Conservation (phyloP, 37 sponge, comb jelly and placozoan species). For the Cliona cf. orientalis region DNA sequence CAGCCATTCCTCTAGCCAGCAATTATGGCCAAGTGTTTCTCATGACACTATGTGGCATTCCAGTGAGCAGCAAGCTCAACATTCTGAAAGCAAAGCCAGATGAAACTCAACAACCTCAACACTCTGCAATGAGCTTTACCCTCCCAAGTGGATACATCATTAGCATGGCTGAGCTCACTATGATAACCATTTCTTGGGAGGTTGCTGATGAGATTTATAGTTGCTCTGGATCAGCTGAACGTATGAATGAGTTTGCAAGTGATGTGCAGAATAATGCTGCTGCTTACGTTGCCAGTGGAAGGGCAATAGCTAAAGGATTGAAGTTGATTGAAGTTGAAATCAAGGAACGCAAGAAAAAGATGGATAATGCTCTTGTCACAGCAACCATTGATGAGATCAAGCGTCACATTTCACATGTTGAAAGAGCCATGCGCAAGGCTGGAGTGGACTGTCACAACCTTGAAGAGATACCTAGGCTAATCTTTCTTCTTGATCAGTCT, state of each 20-base stretch:
- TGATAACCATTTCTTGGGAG: slow-evolving; percentile 48
- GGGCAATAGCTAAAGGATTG: slow-evolving; percentile 26
- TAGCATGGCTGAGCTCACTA: slow-evolving; percentile 36
- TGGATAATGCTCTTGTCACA: slow-evolving; percentile 43
- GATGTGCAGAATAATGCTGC: slow-evolving; percentile 23
- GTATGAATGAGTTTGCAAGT: slow-evolving; percentile 44
- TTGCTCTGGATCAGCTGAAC: slow-evolving; percentile 48
- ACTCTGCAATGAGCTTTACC: slow-evolving; percentile 3
- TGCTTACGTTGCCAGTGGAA: slow-evolving; percentile 42
- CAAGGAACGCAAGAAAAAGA: slow-evolving; percentile 38
- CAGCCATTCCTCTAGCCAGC: slow-evolving; percentile 77
- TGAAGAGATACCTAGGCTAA: slow-evolving; percentile 21
- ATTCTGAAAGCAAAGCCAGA: slow-evolving; percentile 38
- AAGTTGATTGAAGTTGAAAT: slow-evolving; percentile 44
- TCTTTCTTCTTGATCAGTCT: slow-evolving; percentile 16
- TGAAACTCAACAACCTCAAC: neutral
- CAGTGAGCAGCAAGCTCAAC: slow-evolving; percentile 43
- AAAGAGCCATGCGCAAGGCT: slow-evolving; percentile 25
- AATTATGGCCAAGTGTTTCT: slow-evolving; percentile 74
- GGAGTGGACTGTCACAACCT: slow-evolving; percentile 33
- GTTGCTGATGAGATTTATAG: slow-evolving; percentile 64
- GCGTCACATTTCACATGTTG: neutral
- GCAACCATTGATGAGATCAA: slow-evolving; percentile 20
- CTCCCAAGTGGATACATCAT: slow-evolving; percentile 43
- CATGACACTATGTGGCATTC: slow-evolving; percentile 53